These are phyloP conservation scores for Mesocricetus auratus DNA, from an alignment of 2,113 vertebrate genomes.

Conservation along the genomic window DNA sequence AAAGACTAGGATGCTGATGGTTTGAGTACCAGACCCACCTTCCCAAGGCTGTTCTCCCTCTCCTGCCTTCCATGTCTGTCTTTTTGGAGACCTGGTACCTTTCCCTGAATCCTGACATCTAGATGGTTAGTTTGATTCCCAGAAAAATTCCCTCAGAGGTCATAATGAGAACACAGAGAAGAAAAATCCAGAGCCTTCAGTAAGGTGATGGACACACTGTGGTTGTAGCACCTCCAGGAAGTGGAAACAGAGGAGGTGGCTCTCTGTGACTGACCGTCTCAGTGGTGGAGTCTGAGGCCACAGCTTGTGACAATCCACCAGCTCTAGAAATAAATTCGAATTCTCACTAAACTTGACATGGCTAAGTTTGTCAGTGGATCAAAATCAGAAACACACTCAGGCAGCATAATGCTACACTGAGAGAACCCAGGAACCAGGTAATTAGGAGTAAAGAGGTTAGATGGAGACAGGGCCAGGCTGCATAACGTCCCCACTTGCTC, in stretches of 20 bases:
- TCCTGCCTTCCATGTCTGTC: neutral
- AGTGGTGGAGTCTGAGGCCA: neutral
- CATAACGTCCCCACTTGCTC: slow-evolving; percentile 82
- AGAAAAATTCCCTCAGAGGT: neutral
- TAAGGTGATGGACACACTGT: neutral
- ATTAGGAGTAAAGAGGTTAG: slow-evolving; percentile 87
- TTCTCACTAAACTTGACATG: slow-evolving; percentile 70
- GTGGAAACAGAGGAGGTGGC: neutral
- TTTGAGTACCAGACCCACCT: neutral
- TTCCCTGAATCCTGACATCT: neutral
- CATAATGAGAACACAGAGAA: neutral
- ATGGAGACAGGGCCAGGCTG: slow-evolving; percentile 84
- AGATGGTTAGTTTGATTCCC: neutral
- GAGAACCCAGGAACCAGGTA: slow-evolving; percentile 86
- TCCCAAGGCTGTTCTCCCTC: neutral
- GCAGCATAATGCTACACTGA: slow-evolving; percentile 85
- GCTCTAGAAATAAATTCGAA: slow-evolving; percentile 61
- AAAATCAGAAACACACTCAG: slow-evolving; percentile 79
- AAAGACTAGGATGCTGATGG: neutral
- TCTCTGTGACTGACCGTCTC: neutral
- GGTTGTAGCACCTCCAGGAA: neutral
- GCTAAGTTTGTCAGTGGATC: slow-evolving; percentile 81
- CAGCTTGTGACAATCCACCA: slow-evolving; percentile 40
- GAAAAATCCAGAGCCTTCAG: neutral
- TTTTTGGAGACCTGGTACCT: slow-evolving; percentile 39